Conservation (phyloP, 2,888 invertebrate genomes). For the Drosophila diplacantha region DNA sequence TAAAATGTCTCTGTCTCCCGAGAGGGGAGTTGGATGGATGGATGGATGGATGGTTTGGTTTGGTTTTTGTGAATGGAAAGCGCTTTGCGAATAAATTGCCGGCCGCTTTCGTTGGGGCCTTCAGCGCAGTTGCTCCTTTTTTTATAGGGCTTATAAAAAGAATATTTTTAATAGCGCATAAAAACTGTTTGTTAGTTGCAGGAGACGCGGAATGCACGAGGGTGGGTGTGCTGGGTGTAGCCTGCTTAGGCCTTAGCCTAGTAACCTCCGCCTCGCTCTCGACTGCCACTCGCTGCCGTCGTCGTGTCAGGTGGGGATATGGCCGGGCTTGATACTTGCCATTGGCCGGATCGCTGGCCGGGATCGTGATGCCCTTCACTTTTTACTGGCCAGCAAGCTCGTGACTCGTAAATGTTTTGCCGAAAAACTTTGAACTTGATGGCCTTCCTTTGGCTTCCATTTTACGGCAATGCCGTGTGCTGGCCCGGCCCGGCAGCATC, state of each 20-base stretch:
- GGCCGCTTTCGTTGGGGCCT: slow-evolving; percentile 55
- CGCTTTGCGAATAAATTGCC: slow-evolving; percentile 59
- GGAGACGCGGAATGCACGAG: neutral
- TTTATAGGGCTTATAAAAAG: slow-evolving; percentile 72
- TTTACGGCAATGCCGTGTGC: slow-evolving; percentile 67
- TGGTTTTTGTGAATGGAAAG: slow-evolving; percentile 27
- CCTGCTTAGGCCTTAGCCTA: slow-evolving; percentile 19
- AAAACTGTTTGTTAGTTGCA: slow-evolving; percentile 56
- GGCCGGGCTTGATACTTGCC: neutral
- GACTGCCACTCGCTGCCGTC: neutral
- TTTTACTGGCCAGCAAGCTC: slow-evolving; percentile 55
- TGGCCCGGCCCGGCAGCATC: slow-evolving; percentile 12
- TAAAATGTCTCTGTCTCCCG: slow-evolving; percentile 65
- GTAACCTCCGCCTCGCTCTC: neutral
- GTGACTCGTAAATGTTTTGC: slow-evolving; percentile 70
- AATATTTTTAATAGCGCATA: slow-evolving; percentile 72
- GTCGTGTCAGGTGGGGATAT: slow-evolving; percentile 7
- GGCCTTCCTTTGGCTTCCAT: slow-evolving; percentile 45
- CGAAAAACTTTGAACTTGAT: slow-evolving; percentile 75
- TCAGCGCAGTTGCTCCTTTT: slow-evolving; percentile 51
- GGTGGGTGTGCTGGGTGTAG: neutral
- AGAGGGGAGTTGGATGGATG: neutral
- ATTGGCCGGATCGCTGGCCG: slow-evolving; percentile 10
- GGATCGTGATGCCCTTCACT: slow-evolving; percentile 41
- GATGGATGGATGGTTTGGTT: neutral